Conservation (phyloP, 2,113 vertebrate species). For the Pterocles burchelli region DNA sequence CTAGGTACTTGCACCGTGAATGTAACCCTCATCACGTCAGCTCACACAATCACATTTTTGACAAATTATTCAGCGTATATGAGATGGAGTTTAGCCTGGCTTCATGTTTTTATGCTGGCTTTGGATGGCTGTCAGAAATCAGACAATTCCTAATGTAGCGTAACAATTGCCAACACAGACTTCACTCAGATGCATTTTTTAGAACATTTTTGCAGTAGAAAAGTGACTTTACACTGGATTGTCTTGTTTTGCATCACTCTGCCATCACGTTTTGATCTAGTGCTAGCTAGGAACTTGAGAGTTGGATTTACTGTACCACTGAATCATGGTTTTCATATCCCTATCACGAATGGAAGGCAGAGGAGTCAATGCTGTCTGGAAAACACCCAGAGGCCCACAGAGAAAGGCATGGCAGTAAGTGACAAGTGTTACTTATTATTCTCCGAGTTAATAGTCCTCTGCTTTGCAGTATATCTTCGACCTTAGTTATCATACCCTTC, state of each 20-base stretch:
- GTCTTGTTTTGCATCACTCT: neutral
- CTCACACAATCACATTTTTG: neutral
- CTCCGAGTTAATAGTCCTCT: neutral
- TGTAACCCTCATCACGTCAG: neutral
- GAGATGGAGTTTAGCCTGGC: neutral
- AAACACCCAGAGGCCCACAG: neutral
- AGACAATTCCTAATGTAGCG: accelerated
- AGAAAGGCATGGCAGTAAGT: neutral
- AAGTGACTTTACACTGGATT: neutral
- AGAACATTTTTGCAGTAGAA: neutral
- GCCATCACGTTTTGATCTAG: neutral
- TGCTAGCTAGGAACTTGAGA: neutral
- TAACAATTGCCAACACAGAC: neutral
- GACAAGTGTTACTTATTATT: neutral
- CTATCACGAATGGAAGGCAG: neutral
- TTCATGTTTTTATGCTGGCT: neutral
- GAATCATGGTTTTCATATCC: neutral
- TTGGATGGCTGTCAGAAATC: neutral
- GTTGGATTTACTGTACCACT: neutral
- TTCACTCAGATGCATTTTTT: neutral
- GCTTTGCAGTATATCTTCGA: neutral
- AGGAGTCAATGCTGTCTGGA: neutral
- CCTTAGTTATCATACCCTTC: neutral
- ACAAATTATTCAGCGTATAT: neutral
- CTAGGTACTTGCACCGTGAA: neutral